These are phyloP conservation scores for Drosophila acutilabella DNA, from an alignment of 2,888 invertebrate genomes.

Conservation along the genomic window DNA sequence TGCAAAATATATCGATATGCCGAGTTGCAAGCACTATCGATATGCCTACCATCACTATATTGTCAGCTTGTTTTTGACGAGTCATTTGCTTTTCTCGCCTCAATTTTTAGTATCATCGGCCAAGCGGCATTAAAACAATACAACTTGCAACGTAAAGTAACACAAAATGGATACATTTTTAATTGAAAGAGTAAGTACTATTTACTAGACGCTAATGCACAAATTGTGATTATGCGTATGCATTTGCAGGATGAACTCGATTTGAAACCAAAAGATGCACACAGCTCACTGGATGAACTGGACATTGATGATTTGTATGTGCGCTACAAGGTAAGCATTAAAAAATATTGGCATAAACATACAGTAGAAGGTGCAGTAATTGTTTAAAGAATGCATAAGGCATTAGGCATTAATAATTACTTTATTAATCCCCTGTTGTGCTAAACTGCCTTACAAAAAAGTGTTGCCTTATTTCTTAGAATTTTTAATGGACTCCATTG, in stretches of 20 bases:
- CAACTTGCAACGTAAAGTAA: conserved; percentile 20
- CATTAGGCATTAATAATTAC: too few species aligned
- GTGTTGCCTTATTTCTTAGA: too few species aligned
- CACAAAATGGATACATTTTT: conserved; percentile 62
- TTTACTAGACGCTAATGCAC: not conserved
- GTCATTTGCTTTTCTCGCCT: conserved; percentile 60
- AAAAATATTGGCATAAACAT: too few species aligned
- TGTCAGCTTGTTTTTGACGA: conserved; percentile 71
- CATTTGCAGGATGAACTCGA: conserved; percentile 88
- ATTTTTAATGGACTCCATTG: too few species aligned
- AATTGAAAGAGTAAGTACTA: conserved; percentile 56
- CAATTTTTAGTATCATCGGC: conserved; percentile 21
- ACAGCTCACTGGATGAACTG: conserved; percentile 90
- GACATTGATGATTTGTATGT: conserved; percentile 97
- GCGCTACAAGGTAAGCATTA: conserved; percentile 92
- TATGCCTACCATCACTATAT: conserved; percentile 11
- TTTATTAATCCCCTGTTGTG: too few species aligned
- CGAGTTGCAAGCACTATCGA: conserved; percentile 24
- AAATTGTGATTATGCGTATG: not conserved
- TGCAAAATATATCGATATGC: not conserved
- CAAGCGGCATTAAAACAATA: conserved; percentile 40
- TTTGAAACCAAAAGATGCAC: conserved; percentile 89
- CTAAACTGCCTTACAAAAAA: too few species aligned
- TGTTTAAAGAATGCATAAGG: too few species aligned
- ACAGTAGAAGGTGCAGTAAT: not conserved